These are phyloP conservation scores for Leptopilina myrica DNA, from an alignment of 2,888 invertebrate species.

Conservation along the genomic window DNA sequence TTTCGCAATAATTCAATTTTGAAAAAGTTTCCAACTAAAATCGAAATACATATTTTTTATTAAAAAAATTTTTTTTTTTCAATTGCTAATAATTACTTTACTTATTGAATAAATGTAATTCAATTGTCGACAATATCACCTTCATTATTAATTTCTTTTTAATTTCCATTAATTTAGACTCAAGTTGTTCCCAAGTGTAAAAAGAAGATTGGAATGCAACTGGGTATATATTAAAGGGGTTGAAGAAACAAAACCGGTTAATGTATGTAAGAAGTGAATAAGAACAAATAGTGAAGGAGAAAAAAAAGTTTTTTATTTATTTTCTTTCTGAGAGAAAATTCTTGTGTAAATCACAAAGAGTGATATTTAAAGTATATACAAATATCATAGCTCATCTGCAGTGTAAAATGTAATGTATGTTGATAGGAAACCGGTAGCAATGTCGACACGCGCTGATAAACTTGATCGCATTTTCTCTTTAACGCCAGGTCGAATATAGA, in stretches of 20 bases:
- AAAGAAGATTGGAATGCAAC: not conserved
- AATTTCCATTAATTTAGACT: too few species aligned
- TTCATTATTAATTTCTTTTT: too few species aligned
- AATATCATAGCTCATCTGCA: constrained; percentile 26
- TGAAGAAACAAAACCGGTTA: not conserved
- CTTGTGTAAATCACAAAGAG: not conserved
- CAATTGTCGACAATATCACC: too few species aligned
- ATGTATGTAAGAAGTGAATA: not conserved
- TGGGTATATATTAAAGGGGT: not conserved
- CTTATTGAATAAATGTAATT: too few species aligned
- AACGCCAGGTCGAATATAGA: constrained; percentile 37
- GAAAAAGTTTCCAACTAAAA: too few species aligned
- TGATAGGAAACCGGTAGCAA: constrained; percentile 59
- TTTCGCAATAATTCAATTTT: too few species aligned
- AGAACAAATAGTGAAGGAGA: not conserved
- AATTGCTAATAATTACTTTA: too few species aligned
- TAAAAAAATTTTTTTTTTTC: too few species aligned
- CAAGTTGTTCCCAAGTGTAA: too few species aligned
- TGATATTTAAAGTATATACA: not conserved
- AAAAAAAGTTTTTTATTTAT: not conserved
- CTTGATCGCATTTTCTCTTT: constrained; percentile 55
- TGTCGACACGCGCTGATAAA: constrained; percentile 65
- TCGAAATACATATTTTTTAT: too few species aligned
- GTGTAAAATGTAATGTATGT: constrained; percentile 9
- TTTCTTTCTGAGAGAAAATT: not conserved